Evolutionary conservation across 2,113 vertebrate species (phyloP).

Genomic region (Hippopotamus amphibius): DNA sequence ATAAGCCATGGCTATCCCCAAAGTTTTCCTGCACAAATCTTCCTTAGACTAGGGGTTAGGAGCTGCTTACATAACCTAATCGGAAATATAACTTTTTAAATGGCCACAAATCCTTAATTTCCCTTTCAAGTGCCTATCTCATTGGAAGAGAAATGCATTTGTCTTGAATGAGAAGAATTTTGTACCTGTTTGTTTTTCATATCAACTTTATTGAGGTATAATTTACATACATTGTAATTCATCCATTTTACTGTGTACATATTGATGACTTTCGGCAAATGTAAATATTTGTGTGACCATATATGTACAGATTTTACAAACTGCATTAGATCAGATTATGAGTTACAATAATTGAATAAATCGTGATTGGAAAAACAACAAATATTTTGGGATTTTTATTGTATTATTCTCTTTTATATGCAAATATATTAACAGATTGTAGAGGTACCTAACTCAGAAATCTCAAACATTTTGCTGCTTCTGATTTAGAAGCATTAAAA

Average conservation of each 20-base stretch:
- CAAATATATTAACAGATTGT: background rate
- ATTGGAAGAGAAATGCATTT: background rate
- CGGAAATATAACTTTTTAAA: slow-evolving; percentile 22
- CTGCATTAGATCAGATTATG: slow-evolving; percentile 42
- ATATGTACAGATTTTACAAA: slow-evolving; percentile 41
- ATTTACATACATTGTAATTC: slow-evolving; percentile 30
- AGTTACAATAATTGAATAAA: slow-evolving; percentile 52
- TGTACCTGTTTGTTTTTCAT: slow-evolving; percentile 46
- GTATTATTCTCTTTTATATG: background rate
- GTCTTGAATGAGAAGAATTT: slow-evolving; percentile 51
- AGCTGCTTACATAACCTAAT: background rate
- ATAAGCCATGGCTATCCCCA: background rate
- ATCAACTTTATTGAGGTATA: slow-evolving; percentile 53
- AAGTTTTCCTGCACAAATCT: background rate
- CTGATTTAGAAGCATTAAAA: slow-evolving; percentile 42
- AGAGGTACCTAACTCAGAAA: background rate
- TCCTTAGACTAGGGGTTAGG: background rate
- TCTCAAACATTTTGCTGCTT: slow-evolving; percentile 47
- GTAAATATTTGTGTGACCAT: slow-evolving; percentile 18
- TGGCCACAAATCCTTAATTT: slow-evolving; percentile 1
- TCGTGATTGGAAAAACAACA: slow-evolving; percentile 54
- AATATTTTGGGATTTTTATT: background rate
- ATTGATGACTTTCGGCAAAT: slow-evolving; percentile 47
- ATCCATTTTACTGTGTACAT: slow-evolving; percentile 28
- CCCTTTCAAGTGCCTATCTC: slow-evolving; percentile 35